Percentiles rank a stretch among this genome's conserved stretches.
These are phyloP conservation scores for Ditylenchus dipsaci DNA, from an alignment of 1,140 invertebrate genomes.

Conservation along the genomic window DNA sequence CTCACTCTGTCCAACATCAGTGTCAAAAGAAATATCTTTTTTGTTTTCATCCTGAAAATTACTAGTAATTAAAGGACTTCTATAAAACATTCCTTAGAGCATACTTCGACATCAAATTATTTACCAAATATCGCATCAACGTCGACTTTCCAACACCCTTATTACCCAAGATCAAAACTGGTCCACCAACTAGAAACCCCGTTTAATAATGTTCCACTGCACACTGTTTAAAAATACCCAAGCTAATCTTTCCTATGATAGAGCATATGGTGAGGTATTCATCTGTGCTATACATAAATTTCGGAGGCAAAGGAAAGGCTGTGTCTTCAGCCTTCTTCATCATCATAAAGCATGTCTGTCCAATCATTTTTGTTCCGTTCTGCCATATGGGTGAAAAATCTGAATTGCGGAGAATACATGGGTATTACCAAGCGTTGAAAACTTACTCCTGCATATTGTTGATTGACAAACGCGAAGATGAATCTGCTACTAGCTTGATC, in stretches of 20 bases:
- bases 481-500: neutral
- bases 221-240: neutral
- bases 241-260: neutral
- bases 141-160: slow-evolving; percentile 36
- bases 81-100: neutral
- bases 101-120: slow-evolving; percentile 16
- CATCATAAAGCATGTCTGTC: no score
- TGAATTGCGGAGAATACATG: no score
- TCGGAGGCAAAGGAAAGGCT: neutral
- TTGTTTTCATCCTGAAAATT: neutral
- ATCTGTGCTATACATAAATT: neutral
- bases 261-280: neutral
- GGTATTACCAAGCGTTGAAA: neutral
- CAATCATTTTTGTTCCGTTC: no score
- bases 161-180: slow-evolving; percentile 22
- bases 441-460: neutral
- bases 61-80: neutral
- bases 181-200: slow-evolving; percentile 7
- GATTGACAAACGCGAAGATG: neutral
- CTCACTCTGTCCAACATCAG: slow-evolving; percentile 31
- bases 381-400: no score
- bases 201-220: neutral
- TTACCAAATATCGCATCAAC: slow-evolving; percentile 18
- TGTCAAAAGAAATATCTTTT: slow-evolving; percentile 29
- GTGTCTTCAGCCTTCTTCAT: neutral